A percentile compares a stretch with the other conserved stretches of the same genome.
These are phyloP conservation scores for Ibycter americanus DNA, from an alignment of 2,797 vertebrate genomes.

Conservation along the genomic window DNA sequence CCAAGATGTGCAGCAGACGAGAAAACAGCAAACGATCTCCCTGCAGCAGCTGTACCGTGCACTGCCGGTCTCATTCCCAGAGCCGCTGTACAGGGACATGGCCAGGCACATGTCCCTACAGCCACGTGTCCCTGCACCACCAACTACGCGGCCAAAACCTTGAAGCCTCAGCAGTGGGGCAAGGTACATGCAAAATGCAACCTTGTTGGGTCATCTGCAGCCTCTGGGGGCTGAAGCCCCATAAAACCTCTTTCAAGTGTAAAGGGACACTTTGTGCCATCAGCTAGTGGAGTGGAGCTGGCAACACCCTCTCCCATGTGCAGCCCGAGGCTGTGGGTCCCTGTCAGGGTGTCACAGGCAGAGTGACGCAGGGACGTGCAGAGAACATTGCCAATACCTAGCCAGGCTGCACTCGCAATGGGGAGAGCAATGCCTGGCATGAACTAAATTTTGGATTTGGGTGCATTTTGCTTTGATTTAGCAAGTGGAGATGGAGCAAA, in stretches of 20 bases:
- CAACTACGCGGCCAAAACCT: neutral
- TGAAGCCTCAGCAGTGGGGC: neutral
- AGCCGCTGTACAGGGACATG: neutral
- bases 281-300: fast-evolving
- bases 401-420: neutral
- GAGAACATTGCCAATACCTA: too few relatives aligned
- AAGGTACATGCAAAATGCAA: neutral
- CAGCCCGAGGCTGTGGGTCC: neutral
- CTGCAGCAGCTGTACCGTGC: neutral
- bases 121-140: neutral
- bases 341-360: neutral
- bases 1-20: neutral
- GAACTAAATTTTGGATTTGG: neutral
- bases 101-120: fast-evolving
- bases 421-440: neutral
- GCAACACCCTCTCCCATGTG: fast-evolving
- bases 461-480: neutral
- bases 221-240: neutral
- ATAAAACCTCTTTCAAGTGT: neutral
- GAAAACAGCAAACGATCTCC: neutral
- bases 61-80: neutral
- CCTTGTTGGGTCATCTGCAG: neutral
- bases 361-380: neutral
- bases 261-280: neutral
- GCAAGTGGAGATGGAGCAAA: neutral